phyloP scores from a whole-genome alignment of 2,113 vertebrate species.

The Marmota monax region DNA sequence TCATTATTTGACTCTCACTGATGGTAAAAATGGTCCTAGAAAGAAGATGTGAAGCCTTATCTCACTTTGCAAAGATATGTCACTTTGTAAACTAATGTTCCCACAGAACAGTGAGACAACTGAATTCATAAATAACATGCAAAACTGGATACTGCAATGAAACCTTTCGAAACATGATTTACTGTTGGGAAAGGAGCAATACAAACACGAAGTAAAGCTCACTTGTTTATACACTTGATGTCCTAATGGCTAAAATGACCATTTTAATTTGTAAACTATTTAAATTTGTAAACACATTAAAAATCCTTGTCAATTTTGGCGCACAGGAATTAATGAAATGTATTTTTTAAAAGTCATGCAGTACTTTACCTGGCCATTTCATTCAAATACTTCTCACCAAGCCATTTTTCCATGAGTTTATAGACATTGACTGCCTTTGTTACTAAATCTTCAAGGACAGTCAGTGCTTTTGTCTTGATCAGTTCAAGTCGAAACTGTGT shows the following conservation, averaged over 20 bases:
- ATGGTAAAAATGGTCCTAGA: neutral
- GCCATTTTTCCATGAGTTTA: constrained; percentile 90
- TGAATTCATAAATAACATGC: neutral
- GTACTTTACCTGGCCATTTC: constrained; percentile 93
- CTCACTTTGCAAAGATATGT: constrained; percentile 14
- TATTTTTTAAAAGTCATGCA: neutral
- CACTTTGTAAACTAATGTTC: neutral
- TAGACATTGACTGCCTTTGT: constrained; percentile 86
- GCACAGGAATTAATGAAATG: neutral
- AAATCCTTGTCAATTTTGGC: neutral
- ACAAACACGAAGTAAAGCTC: neutral
- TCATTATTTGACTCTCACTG: neutral
- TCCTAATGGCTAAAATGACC: neutral
- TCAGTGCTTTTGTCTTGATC: constrained; percentile 90
- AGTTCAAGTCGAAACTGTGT: constrained; percentile 89
- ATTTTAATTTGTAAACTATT: constrained; percentile 37
- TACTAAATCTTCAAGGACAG: constrained; percentile 87
- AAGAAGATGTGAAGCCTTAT: neutral
- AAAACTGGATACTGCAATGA: neutral
- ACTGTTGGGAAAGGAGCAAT: neutral
- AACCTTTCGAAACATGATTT: neutral
- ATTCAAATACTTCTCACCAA: constrained; percentile 88
- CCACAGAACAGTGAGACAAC: neutral
- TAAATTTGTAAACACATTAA: constrained; percentile 27
- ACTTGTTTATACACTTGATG: neutral